These are phyloP conservation scores for Dioctria rufipes DNA, from an alignment of 2,888 invertebrate genomes.

Conservation along the genomic window DNA sequence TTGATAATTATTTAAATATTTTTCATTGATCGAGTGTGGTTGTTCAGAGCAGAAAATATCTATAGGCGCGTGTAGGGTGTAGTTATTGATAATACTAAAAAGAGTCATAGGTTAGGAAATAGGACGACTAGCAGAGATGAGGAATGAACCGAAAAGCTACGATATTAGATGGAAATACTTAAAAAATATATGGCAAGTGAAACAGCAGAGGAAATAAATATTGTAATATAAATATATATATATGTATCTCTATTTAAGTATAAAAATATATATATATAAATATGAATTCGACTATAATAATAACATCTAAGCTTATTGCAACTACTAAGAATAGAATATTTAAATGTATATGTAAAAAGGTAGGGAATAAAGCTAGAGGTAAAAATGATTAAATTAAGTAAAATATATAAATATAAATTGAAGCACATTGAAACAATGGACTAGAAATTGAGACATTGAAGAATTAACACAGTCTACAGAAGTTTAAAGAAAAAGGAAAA, in stretches of 20 bases:
- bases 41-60: no score
- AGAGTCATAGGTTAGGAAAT: conserved; percentile 28
- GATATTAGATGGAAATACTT: neutral
- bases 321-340: conserved; percentile 28
- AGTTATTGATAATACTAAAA: neutral
- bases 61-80: neutral
- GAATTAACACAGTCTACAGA: conserved; percentile 1
- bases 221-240: conserved; percentile 5
- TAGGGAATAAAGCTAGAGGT: conserved; percentile 38
- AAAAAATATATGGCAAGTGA: neutral
- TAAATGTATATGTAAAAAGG: conserved; percentile 49
- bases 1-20: conserved; percentile 19
- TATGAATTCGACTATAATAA: neutral
- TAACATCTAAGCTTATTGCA: conserved; percentile 22
- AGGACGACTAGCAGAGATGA: neutral
- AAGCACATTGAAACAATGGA: conserved; percentile 37
- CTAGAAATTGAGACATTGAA: conserved; percentile 14
- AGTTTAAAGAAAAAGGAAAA: neutral
- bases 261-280: neutral
- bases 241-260: neutral
- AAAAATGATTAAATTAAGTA: conserved; percentile 12
- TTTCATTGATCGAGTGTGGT: neutral
- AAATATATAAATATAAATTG: conserved; percentile 23
- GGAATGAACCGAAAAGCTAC: neutral
- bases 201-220: neutral